Base-by-base conservation (phyloP, 1,140 invertebrate species). In the Oreohelix idahoensis region DNA sequence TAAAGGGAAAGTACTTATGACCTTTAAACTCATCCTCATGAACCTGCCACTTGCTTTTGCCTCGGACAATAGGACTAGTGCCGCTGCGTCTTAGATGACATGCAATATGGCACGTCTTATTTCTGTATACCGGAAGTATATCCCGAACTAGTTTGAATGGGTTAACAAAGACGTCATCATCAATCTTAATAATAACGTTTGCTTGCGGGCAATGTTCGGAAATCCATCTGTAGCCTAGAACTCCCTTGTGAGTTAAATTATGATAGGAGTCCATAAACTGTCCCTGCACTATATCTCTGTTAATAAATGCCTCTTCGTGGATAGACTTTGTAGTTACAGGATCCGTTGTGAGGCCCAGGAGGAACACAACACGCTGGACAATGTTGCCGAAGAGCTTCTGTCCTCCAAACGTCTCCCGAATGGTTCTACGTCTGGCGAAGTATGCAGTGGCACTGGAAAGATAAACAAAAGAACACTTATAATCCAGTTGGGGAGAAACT, bases 161-260 rank as follows among this genome's bases (percentile, higher is more conserved):
- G 92, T 97, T 95, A 29, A 97, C 94, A 58, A 96, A 95, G 83
- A 96, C 96, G 89, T 98, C 97, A 91, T 98, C 97, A 90, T 98
- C 97, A 91, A 96, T 95, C 94, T 98, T 98, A 13, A 98, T 93
- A 23, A 97, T 94, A 88, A 94, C 96, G 79, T 94, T 93, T 1
- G 94, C 94, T 36, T 94, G 92, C 8, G 88, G 86, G 90, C 97
- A 98, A 86, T 94, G 93, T 26, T 92, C 92, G 0, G 93, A 90
- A 0, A 94, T 95, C 96, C 97, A 98, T 87, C 94, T 94, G 42
- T 97, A 90, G 0, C 96, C 97, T 96, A 97, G 96, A 0, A 97
- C 90, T 88, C 97, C 96, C 81, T 91, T 91, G 66, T 87, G 79
- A 1, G 89, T 89, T 1, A 90, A 75, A 82, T 90, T 90, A 53